A percentile compares a stretch with the other conserved stretches of the same genome.
Conservation (phyloP, 2,797 vertebrate genomes). For the Sparidentex hasta region DNA sequence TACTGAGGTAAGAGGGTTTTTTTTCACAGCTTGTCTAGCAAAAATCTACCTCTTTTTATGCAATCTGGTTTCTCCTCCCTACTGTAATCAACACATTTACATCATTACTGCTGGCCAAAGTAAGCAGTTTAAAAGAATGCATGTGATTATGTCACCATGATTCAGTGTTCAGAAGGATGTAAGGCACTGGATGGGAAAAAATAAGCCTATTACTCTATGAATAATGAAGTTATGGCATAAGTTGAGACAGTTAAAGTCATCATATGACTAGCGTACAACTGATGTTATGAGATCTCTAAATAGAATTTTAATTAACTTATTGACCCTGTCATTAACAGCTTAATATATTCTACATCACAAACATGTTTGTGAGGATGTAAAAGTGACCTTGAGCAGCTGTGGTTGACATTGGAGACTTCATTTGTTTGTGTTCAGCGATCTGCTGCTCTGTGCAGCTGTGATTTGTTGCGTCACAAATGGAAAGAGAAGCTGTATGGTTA, state of each 20-base stretch:
- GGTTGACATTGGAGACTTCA: constrained; percentile 27
- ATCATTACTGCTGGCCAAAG: neutral
- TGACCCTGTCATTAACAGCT: neutral
- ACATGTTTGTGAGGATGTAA: neutral
- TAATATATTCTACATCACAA: neutral
- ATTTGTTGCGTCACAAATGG: neutral
- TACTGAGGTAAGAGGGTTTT: neutral
- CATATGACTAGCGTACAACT: no score
- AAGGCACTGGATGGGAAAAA: neutral
- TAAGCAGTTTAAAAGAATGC: neutral
- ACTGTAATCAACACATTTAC: neutral
- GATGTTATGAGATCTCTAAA: neutral
- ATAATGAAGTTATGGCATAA: neutral
- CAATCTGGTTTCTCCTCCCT: neutral
- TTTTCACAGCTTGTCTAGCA: neutral
- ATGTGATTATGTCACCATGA: neutral
- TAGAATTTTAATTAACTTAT: neutral
- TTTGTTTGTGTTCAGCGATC: constrained; percentile 13
- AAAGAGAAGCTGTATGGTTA: neutral
- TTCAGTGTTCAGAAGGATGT: neutral
- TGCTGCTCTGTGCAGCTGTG: neutral
- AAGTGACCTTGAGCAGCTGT: neutral
- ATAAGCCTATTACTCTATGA: neutral
- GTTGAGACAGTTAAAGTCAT: no score
- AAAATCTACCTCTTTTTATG: neutral